Evolutionary conservation across 2,888 invertebrate species (phyloP).

Genomic region (Thereva nobilitata): DNA sequence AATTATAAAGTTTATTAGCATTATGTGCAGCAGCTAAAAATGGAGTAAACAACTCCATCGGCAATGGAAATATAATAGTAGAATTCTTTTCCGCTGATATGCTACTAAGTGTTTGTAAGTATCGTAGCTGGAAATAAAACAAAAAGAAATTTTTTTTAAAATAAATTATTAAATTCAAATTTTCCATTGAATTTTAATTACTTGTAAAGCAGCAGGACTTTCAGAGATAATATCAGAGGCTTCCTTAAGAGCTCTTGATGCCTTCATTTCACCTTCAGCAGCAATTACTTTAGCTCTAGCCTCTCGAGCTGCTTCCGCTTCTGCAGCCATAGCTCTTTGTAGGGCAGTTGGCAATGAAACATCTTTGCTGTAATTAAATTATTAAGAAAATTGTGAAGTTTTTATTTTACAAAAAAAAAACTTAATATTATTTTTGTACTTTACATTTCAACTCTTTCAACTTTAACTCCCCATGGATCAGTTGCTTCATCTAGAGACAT

Average conservation of each 20-base stretch:
- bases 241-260: slow-evolving; percentile 78
- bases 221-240: slow-evolving; percentile 79
- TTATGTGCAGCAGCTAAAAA: slow-evolving; percentile 44
- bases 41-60: slow-evolving; percentile 73
- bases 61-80: slow-evolving; percentile 91
- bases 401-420: background rate
- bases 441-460: slow-evolving; percentile 94
- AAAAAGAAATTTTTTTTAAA: slow-evolving; percentile 3
- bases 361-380: slow-evolving; percentile 66
- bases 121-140: slow-evolving; percentile 68
- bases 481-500: slow-evolving; percentile 76
- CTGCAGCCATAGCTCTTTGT: slow-evolving; percentile 82
- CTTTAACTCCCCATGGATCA: slow-evolving; percentile 92
- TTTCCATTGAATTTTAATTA: slow-evolving; percentile 37
- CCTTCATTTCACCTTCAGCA: slow-evolving; percentile 82
- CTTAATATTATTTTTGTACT: slow-evolving; percentile 47
- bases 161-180: slow-evolving; percentile 1
- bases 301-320: slow-evolving; percentile 79
- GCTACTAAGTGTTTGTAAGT: slow-evolving; percentile 86
- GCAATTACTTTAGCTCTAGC: slow-evolving; percentile 81
- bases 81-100: slow-evolving; percentile 95
- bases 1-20: background rate
- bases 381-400: slow-evolving; percentile 7
- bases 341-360: slow-evolving; percentile 76
- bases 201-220: slow-evolving; percentile 71